A percentile compares a stretch with the other conserved stretches of the same genome.
phyloP scores from a whole-genome alignment of 64 coral and sea anemone species.

The Porites lutea region DNA sequence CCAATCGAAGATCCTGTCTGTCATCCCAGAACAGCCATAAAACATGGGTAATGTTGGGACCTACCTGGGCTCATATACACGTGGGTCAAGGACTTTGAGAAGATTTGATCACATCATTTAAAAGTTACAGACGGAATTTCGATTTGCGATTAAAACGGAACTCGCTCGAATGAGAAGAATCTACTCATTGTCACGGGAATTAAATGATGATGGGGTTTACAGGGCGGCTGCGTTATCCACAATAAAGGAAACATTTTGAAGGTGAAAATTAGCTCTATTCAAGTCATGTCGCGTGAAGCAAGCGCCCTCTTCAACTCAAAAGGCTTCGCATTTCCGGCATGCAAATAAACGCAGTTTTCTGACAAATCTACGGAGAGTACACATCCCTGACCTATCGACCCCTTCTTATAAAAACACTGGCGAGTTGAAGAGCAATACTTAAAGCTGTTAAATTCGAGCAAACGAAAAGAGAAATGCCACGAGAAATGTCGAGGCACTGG shows the following conservation, averaged over 20 bases:
- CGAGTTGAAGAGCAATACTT: slow-evolving; percentile 73
- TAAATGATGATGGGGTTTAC: not conserved
- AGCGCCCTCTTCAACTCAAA: slow-evolving; percentile 38
- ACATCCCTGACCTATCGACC: slow-evolving; percentile 96
- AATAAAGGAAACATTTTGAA: not conserved
- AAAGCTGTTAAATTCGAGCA: slow-evolving; percentile 6
- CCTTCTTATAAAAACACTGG: slow-evolving; percentile 58
- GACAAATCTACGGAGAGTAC: slow-evolving; percentile 74
- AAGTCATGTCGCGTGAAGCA: slow-evolving; percentile 65
- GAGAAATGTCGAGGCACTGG: not conserved
- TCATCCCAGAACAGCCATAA: slow-evolving; percentile 18
- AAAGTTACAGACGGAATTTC: slow-evolving; percentile 33
- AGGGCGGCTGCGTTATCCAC: slow-evolving; percentile 5
- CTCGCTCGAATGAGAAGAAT: slow-evolving; percentile 1
- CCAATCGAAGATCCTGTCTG: slow-evolving; percentile 36
- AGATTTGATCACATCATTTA: not conserved
- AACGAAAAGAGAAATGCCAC: not conserved
- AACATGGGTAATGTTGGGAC: not conserved
- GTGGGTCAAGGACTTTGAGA: slow-evolving; percentile 49
- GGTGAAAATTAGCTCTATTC: slow-evolving; percentile 39
- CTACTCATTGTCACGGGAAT: slow-evolving; percentile 2
- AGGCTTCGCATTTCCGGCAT: slow-evolving; percentile 81
- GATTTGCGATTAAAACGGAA: slow-evolving; percentile 43
- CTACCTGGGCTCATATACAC: not conserved
- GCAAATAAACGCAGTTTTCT: slow-evolving; percentile 76